Evolutionary conservation across 2,888 invertebrate species (phyloP), one percentile per base, ranked within the genome.

Genomic region (Eristalinus sepulchralis): DNA sequence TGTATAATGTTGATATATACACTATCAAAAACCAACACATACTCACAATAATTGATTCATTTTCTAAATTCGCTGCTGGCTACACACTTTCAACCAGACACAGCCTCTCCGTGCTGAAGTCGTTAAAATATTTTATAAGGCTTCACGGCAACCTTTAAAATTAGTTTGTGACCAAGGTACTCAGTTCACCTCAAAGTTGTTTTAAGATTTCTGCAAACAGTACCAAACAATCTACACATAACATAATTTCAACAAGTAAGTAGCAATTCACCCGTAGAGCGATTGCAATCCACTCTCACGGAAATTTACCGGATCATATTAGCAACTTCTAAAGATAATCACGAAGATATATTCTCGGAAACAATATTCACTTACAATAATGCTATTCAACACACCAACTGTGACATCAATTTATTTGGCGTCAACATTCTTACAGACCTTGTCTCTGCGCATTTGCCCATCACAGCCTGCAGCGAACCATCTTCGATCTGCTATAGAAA

Each of bases 91-190:
- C n/a, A 11, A 10, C 13, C 9, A 11, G 53, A 20, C 59, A 47
- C n/a, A 79, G 71, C 22, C 17, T 79, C 11, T n/a, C n/a, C n/a
- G n/a, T n/a, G 6, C 0, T 72, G 0, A 71, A 66, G 64, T 57
- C 47, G 9, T 9, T 79, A 10, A 59, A 72, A 60, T n/a, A 78
- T 11, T 78, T 33, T 27, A 71, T 63, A 33, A 60, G 47, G 47
- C 66, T 67, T 31, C 36, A 60, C 39, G 60, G 31, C 39, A 60
- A 3, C 71, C 60, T n/a, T 5, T 5, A 1, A 60, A 71, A 60
- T 1, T 71, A 1, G 24, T 70, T 11, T 36, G 22, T 1, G 57
- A 70, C 10, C 57, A 70, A 36, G 59, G 70, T 0, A 6, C 59
- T 0, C 57, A 70, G 9, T 70, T 70, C 4, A 59, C 24, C 1